Evolutionary conservation across 1,140 invertebrate genomes (phyloP), one percentile per base, ranked within the genome.

Genomic region (Drosophila erecta): DNA sequence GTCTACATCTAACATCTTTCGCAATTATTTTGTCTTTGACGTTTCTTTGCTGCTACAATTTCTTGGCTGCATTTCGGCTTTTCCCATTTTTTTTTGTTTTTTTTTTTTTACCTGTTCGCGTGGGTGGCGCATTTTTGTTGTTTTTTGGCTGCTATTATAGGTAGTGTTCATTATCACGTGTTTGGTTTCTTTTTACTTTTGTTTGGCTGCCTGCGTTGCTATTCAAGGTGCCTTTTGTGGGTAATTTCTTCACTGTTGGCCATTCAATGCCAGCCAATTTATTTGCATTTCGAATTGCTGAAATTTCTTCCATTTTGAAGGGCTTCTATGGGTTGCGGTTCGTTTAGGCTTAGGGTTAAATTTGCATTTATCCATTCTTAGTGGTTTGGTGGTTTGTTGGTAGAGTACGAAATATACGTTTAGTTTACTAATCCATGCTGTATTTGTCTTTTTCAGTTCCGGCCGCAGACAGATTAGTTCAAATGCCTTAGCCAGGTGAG

Each of bases 401-500:
- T 8, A 1, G 15, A 17, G 27, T 50, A 3, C 15, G 0, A 20
- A 56, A 17, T 5, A 8, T 57, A 6, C 14, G 43, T 27, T 20
- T 49, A 0, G 10, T 40, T 27, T 69, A 61, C 59, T 59, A 0
- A 67, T 38, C n/a, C 43, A 37, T 72, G 67, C 76, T 84, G 75
- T 91, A 62, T 83, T 72, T 85, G 93, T 93, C 93, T 77, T 94
- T 95, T 89, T 12, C 94, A 96, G 95, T 91, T 95, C 95, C 81
- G 94, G 95, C 66, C 95, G 96, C 90, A 94, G 95, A 87, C 94
- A 96, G 91, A 93, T 97, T 61, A 95, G 96, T 76, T 95, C 96
- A 76, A 97, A 96, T 94, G 96, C 96, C 80, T 94, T 97, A 94
- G 96, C 96, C 75, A 97, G 96, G 96, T 97, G 94, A 95, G 93